Evolutionary conservation across 35 echinoderm and acorn worm genomes (phyloP), one percentile per base, ranked within the genome.

Genomic region (Patiria miniata): DNA sequence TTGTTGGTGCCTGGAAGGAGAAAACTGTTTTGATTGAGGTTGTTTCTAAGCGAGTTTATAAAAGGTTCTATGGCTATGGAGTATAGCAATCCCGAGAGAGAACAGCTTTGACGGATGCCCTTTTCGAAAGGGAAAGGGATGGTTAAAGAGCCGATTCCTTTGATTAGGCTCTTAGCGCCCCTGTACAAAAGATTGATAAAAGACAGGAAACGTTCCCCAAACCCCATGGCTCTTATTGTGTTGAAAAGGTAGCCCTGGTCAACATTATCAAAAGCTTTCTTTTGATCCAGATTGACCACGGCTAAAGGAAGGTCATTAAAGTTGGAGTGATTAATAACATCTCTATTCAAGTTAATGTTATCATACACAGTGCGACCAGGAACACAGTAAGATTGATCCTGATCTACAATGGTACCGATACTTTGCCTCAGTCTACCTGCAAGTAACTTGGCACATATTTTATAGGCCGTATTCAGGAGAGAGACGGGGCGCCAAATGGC

Each of bases 221-320:
- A 86, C 2, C 85, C 32, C 4, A 86, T 65, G 16, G 34, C 68
- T 51, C 33, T 76, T 17, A 86, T 39, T 6, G 68, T 78, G 42
- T 21, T 10, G 18, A 86, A 77, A 1, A 86, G 28, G 54, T 7
- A 61, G 5, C 28, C 18, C 2, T 61, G 58, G 58, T 61, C 58
- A 61, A 61, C 28, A 17, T 61, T 61, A 52, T 83, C 81, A 7
- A 83, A 83, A n/a, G 81, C 81, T 85, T 61, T 85, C 54, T 38
- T 85, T 85, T 85, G 83, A 65, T 85, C 83, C 18, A 85, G 34
- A 28, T 85, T 85, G 9, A 85, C 8, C 36, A 85, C 54, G 21
- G 53, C 83, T 33, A 36, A 52, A 56, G 53, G 55, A 37, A 52
- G 5, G 5, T 68, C 54, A 52, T 37, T 83, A 30, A 30, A 83